Base-by-base conservation (phyloP, 2,888 invertebrate genomes). In the Drosophila rubida region DNA sequence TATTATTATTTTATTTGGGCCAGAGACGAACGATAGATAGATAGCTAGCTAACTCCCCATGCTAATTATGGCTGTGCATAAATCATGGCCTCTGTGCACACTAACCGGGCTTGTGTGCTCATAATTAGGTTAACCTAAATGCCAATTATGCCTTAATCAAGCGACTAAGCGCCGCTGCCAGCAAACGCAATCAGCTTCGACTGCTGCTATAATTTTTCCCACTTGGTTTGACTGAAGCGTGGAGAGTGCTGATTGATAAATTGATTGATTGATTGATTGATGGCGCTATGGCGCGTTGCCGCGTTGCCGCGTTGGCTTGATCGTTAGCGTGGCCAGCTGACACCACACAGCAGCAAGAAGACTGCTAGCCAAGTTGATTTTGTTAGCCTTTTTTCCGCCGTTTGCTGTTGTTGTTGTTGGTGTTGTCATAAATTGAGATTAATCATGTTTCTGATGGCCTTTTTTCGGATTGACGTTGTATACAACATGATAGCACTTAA, bases 341-440 rank as follows among this genome's bases (percentile, higher is more conserved):
- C 75, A 69, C 45, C 48, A 11, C 25, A 35, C 14, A 45, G 51
- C 39, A 50, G 32, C 16, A 46, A 46, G 30, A 16, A 49, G 53
- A 67, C 67, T 46, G 27, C 58, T 37, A 23, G 46, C 44, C 53
- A 44, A 63, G n/a, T 69, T 68, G 44, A 49, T 50, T 65, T 69
- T 59, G 61, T 61, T 58, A 45, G 46, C 19, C 9, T 55, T 44
- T 37, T 57, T 35, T 54, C 25, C 32, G 16, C n/a, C 23, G 44
- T 14, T 55, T 5, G n/a, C 27, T 22, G 25, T 4, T 50, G 13
- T 54, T 55, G 44, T 42, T 72, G 54, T 35, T 74, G 69, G 35
- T 59, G 60, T 77, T 85, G 85, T 79, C 87, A 85, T 87, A 84
- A 88, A 85, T 85, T 79, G 82, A 88, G 84, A 88, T 85, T 85